phyloP scores from a whole-genome alignment of 2,113 vertebrate species.

The Lampris megalopsis region DNA sequence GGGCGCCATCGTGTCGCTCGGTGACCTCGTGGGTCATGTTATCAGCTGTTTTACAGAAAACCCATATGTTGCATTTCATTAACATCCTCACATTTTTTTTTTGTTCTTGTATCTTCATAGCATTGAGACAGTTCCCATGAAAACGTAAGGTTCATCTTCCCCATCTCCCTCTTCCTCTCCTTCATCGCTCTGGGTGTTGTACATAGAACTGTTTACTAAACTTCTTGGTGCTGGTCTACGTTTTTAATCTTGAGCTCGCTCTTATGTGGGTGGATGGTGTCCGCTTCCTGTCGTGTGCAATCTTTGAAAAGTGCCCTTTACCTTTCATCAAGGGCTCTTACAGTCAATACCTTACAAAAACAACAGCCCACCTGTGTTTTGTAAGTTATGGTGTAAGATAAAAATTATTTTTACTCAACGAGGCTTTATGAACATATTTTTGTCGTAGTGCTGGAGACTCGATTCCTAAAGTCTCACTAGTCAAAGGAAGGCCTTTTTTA shows the following conservation, averaged over 20 bases:
- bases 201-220: slow-evolving; percentile 77
- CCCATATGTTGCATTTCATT: slow-evolving; percentile 54
- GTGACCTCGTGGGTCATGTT: slow-evolving; percentile 24
- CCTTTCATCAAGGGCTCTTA: slow-evolving; percentile 76
- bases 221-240: slow-evolving; percentile 77
- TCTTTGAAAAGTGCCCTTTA: slow-evolving; percentile 76
- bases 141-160: slow-evolving; percentile 87
- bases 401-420: slow-evolving; percentile 60
- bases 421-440: slow-evolving; percentile 39
- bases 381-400: slow-evolving; percentile 69
- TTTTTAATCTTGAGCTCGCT: slow-evolving; percentile 71
- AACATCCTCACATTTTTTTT: slow-evolving; percentile 67
- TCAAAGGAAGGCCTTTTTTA: slow-evolving; percentile 45
- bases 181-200: slow-evolving; percentile 66
- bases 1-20: slow-evolving; percentile 34
- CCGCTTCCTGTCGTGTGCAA: slow-evolving; percentile 73
- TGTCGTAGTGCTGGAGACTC: slow-evolving; percentile 27
- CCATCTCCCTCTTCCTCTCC: slow-evolving; percentile 58
- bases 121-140: slow-evolving; percentile 88
- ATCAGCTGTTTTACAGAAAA: slow-evolving; percentile 42
- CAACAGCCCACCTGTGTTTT: slow-evolving; percentile 51
- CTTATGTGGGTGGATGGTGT: slow-evolving; percentile 68
- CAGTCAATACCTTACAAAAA: slow-evolving; percentile 65
- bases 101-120: slow-evolving; percentile 87
- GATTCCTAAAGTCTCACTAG: slow-evolving; percentile 22